Evolutionary conservation across 2,888 invertebrate genomes (phyloP), one percentile per base, ranked within the genome.

Genomic region (Brassicogethes aeneus): DNA sequence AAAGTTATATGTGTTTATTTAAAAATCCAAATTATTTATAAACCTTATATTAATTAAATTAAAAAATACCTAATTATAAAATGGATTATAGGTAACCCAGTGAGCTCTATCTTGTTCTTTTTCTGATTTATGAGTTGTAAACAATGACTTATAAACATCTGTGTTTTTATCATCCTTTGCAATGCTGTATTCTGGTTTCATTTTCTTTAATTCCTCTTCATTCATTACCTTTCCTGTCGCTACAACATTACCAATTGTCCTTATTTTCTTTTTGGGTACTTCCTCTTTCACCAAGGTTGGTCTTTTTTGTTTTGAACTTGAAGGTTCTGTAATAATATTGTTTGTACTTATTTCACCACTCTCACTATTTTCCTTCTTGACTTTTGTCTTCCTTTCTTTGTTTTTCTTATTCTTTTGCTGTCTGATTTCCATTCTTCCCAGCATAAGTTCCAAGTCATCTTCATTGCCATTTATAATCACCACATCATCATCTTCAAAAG

Each of bases 71-170:
- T 49, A 56, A 45, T 90, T 90, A 65, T 90, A 91, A 68, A 90
- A 90, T 37, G 97, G 97, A 74, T 97, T 97, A 59, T 92, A 95
- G 0, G 97, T 97, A 40, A 97, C 83, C 99, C 97, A 99, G 65
- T 97, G 95, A 2, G 93, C 93, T 53, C 86, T 80, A 34, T 81
- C 76, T 64, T 96, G 93, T 39, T 85, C 82, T 55, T 86, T 77
- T 41, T 95, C 96, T 40, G 79, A 82, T 58, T 85, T 78, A 61
- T 93, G 93, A 5, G 86, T 80, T 0, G 95, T 97, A 61, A 99
- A 99, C 38, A 99, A 66, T 2, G 95, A 95, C 66, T 97, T 99
- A 62, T 87, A 93, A 0, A 92, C 92, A 66, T 89, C 85, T 44
- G 86, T 85, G 3, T 85, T 85, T 54, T 84, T 86, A 0, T 93